phyloP scores from a whole-genome alignment of 2,888 invertebrate species.

The Tachina grossa region DNA sequence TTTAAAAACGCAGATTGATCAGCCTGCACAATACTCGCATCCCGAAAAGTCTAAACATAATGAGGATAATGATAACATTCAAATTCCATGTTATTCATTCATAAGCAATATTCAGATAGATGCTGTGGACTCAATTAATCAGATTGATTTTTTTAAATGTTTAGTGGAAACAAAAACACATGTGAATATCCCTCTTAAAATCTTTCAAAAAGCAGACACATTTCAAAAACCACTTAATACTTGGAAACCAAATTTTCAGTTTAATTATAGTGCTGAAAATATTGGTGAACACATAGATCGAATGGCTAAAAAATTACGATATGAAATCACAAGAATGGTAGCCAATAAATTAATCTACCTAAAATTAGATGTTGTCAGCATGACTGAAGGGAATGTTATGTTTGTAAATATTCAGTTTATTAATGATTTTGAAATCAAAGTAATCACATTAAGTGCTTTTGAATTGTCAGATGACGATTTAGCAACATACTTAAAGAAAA shows the following conservation, averaged over 20 bases:
- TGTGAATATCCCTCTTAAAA: constrained; percentile 31
- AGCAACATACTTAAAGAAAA: constrained; percentile 59
- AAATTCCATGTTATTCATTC: constrained; percentile 14
- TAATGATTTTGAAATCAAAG: constrained; percentile 44
- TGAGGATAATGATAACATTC: constrained; percentile 1
- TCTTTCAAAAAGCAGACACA: constrained; percentile 9
- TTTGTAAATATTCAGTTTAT: constrained; percentile 61
- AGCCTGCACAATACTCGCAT: not conserved
- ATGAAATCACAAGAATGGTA: constrained; percentile 18
- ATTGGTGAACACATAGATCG: constrained; percentile 40
- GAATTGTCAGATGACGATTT: constrained; percentile 54
- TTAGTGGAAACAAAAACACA: constrained; percentile 31
- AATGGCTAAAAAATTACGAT: constrained; percentile 16
- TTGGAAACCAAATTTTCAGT: constrained; percentile 3
- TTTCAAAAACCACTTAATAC: constrained; percentile 37
- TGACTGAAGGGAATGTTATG: constrained; percentile 26
- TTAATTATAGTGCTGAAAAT: constrained; percentile 20
- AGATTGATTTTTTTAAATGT: constrained; percentile 39
- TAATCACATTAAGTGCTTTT: constrained; percentile 55
- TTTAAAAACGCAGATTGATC: not conserved
- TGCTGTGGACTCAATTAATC: constrained; percentile 21
- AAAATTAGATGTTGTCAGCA: constrained; percentile 39
- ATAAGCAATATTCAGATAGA: constrained; percentile 36
- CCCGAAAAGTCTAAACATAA: not conserved
- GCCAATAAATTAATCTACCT: constrained; percentile 45